Base-by-base conservation (phyloP, 2,797 vertebrate species). In the Monodelphis domestica region DNA sequence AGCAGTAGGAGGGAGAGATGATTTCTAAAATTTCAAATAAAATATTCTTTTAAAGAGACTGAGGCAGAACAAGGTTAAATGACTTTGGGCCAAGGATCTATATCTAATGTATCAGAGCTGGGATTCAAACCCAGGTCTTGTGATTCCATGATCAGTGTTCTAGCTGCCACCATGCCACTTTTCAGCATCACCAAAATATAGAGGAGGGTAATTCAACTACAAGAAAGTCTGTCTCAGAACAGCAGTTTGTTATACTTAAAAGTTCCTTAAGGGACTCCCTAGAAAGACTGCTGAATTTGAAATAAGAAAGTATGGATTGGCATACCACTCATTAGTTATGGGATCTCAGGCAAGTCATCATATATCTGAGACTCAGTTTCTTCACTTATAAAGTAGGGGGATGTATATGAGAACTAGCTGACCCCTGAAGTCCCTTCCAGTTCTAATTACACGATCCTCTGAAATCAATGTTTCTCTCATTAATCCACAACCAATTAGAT, bases 321-420 rank as follows among this genome's bases (percentile, higher is more conserved):
- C 17, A 11, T 24, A 38, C 38, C 33, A 1, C 0, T 1, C 2
- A 11, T 1, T 12, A 14, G 55, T 26, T 30, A 55, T 29, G 4
- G 57, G 15, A 12, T 17, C 26, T 29, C 28, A 6, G 26, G 89
- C 29, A 88, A 14, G 29, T 4, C 53, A 21, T 91, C 78, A 21
- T 12, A 21, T 30, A 30, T 53, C 12, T 1, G 6, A 26, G 12
- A 53, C 12, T 88, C 11, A 4, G 53, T 70, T 54, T 89, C 51
- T 38, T 50, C 51, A 0, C 0, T 0, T 4, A 26, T 45, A 6
- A 12, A 29, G 12, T 0, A 28, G 0, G 17, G 33, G 29, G 17
- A 11, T 0, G 1, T 7, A 2, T 45, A n/a, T n/a, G n/a, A n/a
- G 70, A 45, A 45, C 38, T 21, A 45, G 17, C 78, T 78, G 38